Conservation (phyloP, 2,797 vertebrate species). For the Ctenosaura bakeri region DNA sequence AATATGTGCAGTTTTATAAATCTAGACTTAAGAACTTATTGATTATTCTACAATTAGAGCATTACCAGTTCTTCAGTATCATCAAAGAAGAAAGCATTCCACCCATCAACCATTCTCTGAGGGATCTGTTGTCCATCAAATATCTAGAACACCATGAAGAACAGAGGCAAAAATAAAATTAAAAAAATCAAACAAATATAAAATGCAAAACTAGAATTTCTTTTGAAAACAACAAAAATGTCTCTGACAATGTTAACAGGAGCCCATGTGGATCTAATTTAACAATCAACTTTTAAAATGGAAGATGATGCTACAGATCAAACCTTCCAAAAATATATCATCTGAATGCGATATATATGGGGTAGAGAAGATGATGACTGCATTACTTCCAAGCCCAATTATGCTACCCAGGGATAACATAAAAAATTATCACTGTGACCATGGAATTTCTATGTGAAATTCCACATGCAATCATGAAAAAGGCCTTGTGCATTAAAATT, state of each 20-base stretch:
- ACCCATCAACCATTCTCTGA: slow-evolving; percentile 96
- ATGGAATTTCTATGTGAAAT: not conserved
- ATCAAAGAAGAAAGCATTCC: slow-evolving; percentile 98
- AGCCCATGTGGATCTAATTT: not conserved
- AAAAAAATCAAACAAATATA: not conserved
- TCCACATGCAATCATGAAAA: not conserved
- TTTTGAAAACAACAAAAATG: not conserved
- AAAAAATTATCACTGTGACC: not conserved
- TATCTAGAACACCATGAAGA: slow-evolving; percentile 84
- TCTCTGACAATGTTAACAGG: not conserved
- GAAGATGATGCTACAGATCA: not conserved
- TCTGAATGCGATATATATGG: not conserved
- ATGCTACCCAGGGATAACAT: not conserved
- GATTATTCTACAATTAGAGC: slow-evolving; percentile 49
- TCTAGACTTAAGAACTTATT: slow-evolving; percentile 27
- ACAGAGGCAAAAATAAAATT: not conserved
- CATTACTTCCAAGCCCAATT: not conserved
- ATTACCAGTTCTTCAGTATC: slow-evolving; percentile 94
- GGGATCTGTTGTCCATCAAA: slow-evolving; percentile 92
- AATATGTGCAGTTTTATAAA: not conserved
- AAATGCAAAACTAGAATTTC: not conserved
- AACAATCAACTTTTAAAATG: not conserved
- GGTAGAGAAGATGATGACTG: not conserved
- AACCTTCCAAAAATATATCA: not conserved
- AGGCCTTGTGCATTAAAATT: not conserved